Evolutionary conservation across 2,888 invertebrate genomes (phyloP).

Genomic region (Pomacea canaliculata): DNA sequence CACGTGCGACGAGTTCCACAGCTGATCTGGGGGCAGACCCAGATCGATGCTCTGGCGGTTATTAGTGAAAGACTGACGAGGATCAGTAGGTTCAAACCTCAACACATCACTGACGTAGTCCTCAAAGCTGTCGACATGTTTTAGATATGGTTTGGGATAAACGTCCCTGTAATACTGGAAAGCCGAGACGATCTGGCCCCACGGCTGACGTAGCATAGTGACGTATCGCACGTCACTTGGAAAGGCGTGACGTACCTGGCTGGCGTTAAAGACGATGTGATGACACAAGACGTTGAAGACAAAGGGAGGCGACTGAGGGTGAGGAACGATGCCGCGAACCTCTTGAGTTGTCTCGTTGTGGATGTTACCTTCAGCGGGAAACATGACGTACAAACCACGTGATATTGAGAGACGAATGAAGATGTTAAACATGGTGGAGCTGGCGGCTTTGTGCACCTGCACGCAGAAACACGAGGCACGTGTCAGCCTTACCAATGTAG

Average conservation of each 20-base stretch:
- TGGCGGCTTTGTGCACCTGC: conserved; percentile 11
- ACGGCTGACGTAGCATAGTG: conserved; percentile 7
- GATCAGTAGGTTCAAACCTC: background rate
- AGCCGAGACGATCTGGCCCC: background rate
- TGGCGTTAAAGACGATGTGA: conserved; percentile 3
- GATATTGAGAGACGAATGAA: conserved; percentile 4
- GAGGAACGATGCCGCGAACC: background rate
- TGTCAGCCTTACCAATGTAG: background rate
- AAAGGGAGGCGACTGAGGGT: conserved; percentile 8
- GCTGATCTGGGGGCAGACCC: conserved; percentile 7
- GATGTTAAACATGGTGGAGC: conserved; percentile 3
- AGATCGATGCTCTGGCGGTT: conserved; percentile 6
- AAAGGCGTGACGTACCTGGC: background rate
- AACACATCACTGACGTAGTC: no score
- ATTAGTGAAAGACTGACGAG: conserved; percentile 6
- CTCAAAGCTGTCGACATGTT: no score
- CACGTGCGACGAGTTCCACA: background rate
- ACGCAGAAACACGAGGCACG: background rate
- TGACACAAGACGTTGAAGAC: conserved; percentile 8
- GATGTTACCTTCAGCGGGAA: background rate
- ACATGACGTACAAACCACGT: conserved; percentile 15
- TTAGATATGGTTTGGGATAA: no score
- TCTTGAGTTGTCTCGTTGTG: background rate
- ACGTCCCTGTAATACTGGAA: no score
- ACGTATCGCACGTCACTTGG: background rate